Base-by-base conservation (phyloP, 2,888 invertebrate species). In the Rambutsinella grinnellia region DNA sequence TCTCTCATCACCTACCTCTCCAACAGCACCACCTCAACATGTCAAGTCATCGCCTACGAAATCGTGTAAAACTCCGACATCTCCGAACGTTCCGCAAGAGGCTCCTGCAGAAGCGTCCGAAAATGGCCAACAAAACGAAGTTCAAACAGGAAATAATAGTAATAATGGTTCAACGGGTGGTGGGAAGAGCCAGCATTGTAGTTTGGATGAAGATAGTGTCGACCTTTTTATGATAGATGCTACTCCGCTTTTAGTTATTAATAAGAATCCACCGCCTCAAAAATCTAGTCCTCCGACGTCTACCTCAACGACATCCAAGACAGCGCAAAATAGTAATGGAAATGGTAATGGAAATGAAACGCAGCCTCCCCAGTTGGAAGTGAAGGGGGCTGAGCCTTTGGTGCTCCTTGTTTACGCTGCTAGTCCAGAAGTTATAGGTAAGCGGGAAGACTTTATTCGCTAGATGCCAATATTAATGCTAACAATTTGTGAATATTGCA, bases 381-480 rank as follows among this genome's bases (percentile, higher is more conserved):
- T 97, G 49, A 91, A 96, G 75, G 99, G 99, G 8, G 99, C 98
- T 6, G 92, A 94, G 79, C 92, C 95, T 1, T 97, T 99, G 87
- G 97, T 97, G 0, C 91, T 99, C 66, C 93, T 99, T 79, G 96
- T 98, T 51, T 94, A 97, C 86, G 99, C 99, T 57, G 97, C 97
- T 70, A 95, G 95, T 88, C 94, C 95, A 79, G 94, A 94, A 86
- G 96, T 95, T 90, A 93, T 90, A 85, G 91, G 93, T 90, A 88
- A n/a, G n/a, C n/a, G n/a, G n/a, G n/a, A n/a, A n/a, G n/a, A n/a
- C n/a, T n/a, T n/a, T n/a, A n/a, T n/a, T n/a, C n/a, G n/a, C n/a
- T n/a, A n/a, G n/a, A n/a, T n/a, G n/a, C n/a, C n/a, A n/a, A n/a
- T n/a, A n/a, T n/a, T n/a, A n/a, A n/a, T n/a, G n/a, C n/a, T n/a